Base-by-base conservation (phyloP, 1,140 invertebrate species). In the Hirudo medicinalis region DNA sequence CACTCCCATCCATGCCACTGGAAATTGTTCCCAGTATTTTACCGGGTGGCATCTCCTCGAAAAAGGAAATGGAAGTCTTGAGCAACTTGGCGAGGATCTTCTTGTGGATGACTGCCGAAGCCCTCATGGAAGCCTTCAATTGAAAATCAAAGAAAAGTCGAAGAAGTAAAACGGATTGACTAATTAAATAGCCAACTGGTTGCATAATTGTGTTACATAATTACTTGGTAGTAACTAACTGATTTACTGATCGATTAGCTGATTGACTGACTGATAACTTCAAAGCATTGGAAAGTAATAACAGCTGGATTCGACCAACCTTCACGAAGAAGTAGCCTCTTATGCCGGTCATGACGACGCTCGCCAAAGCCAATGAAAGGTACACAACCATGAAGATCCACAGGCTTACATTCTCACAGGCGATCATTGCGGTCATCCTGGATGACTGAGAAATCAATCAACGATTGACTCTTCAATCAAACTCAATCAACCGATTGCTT, bases 11-110 rank as follows among this genome's bases (percentile, higher is more conserved):
- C 79, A 85, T 79, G 74, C 86, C 85, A 75, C 83, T 82, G 4
- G 80, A 77, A 74, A 85, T 90, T 60, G 90, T 84, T 79, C 92
- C 91, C 63, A 93, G 80, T 54, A 91, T 87, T 72, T 87, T 83
- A 15, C 90, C 91, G 73, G 87, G 80, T 29, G 90, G 89, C 79
- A 90, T 92, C 11, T 85, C 85, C 77, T 91, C 83, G 86, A 90
- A 94, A 85, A 89, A 89, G 5, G 76, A 72, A 78, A 87, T 81
- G 0, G 84, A 83, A 2, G 87, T 85, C 78, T 86, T 86, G 78
- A 94, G 81, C 77, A 94, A 11, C 43, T 49, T 67, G 32, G 29
- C 57, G 17, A 72, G 25, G 13, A 49, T 40, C 32, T 25, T 32
- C 17, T 72, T 49, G 53, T 72, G 71, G 5, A 72, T 27, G 19